A percentile compares a stretch with the other conserved stretches of the same genome.
Evolutionary conservation across 2,113 vertebrate genomes (phyloP).

Genomic region (Scomber scombrus): DNA sequence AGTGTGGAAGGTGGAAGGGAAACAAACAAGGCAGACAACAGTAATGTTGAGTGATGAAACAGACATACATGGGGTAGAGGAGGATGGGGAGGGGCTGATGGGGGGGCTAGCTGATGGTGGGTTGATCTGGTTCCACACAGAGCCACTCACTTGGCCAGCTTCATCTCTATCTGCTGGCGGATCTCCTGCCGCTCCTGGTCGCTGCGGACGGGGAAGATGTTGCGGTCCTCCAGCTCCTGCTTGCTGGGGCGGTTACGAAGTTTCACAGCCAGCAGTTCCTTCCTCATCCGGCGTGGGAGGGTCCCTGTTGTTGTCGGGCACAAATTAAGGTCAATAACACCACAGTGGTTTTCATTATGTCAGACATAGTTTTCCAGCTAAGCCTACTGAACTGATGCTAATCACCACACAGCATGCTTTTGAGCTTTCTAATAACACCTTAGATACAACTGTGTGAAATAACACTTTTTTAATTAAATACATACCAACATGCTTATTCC

Average conservation of each 20-base stretch:
- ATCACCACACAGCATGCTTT: slow-evolving; percentile 22
- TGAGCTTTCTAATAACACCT: neutral
- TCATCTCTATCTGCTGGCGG: slow-evolving; percentile 97
- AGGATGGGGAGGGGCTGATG: slow-evolving; percentile 15
- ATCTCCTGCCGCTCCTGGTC: slow-evolving; percentile 96
- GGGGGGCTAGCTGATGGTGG: slow-evolving; percentile 14
- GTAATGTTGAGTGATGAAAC: slow-evolving; percentile 47
- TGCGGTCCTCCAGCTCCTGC: slow-evolving; percentile 96
- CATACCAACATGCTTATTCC: neutral
- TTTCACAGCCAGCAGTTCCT: slow-evolving; percentile 95
- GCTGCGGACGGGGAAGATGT: slow-evolving; percentile 95
- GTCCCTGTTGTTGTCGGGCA: slow-evolving; percentile 84
- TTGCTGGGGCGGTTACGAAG: slow-evolving; percentile 95
- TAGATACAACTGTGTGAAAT: neutral
- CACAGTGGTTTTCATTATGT: slow-evolving; percentile 4
- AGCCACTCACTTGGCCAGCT: slow-evolving; percentile 94
- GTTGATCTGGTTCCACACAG: slow-evolving; percentile 52
- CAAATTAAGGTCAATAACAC: slow-evolving; percentile 25
- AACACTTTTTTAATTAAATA: slow-evolving; percentile 27
- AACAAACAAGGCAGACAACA: neutral
- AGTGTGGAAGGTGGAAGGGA: neutral
- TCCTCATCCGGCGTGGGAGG: slow-evolving; percentile 93
- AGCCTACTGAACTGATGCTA: slow-evolving; percentile 19
- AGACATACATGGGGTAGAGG: slow-evolving; percentile 53
- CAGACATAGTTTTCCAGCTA: slow-evolving; percentile 22